Percentiles rank a stretch among this genome's conserved stretches.
Evolutionary conservation across 2,113 vertebrate species (phyloP).

Genomic region (Ciconia stormi): DNA sequence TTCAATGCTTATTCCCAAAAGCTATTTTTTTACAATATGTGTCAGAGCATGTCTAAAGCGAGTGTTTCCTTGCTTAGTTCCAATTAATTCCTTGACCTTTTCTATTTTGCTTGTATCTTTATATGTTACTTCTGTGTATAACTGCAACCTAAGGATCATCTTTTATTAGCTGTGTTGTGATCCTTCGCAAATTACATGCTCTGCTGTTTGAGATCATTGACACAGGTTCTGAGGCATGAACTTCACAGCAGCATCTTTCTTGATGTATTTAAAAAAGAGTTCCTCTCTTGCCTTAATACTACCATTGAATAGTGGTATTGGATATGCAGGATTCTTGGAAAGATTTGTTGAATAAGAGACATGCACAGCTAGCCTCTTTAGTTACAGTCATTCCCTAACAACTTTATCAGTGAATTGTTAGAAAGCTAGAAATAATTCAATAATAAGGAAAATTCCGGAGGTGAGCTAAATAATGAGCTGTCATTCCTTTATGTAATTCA

Average conservation of each 20-base stretch:
- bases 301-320: not conserved
- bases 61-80: not conserved
- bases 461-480: conserved; percentile 59
- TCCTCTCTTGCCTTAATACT: not conserved
- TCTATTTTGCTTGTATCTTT: not conserved
- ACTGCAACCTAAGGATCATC: not conserved
- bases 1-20: not conserved
- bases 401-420: conserved; percentile 75
- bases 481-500: conserved; percentile 37
- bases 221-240: not conserved
- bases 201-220: not conserved
- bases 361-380: conserved; percentile 70
- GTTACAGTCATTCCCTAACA: conserved; percentile 67
- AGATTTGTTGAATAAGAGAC: conserved; percentile 53
- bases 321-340: not conserved
- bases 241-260: not conserved
- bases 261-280: not conserved
- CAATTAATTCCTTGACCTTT: not conserved
- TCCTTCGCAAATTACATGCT: not conserved
- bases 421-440: conserved; percentile 67
- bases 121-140: not conserved
- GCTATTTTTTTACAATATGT: not conserved
- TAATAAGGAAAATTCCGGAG: conserved; percentile 34
- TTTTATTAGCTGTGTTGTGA: not conserved
- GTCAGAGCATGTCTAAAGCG: not conserved